Evolutionary conservation across 1,140 invertebrate species (phyloP), one percentile per base, ranked within the genome.

Genomic region (Chrysoperla carnea): DNA sequence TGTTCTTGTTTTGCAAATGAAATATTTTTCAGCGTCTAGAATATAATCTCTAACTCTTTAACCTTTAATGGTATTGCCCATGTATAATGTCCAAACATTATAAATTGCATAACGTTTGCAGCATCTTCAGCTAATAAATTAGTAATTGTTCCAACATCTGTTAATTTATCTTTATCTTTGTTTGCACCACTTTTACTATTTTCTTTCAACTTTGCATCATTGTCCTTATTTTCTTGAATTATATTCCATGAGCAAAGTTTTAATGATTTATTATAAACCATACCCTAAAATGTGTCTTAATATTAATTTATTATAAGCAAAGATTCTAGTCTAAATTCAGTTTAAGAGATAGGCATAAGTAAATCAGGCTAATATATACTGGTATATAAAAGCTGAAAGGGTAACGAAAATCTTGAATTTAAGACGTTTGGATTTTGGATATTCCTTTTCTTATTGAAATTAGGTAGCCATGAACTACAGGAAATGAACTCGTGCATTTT

Each of bases 21-120:
- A 23, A 3, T 2, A 5, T 23, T 23, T 23, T 23, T 23, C 5
- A 5, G 17, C 17, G 2, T 5, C 17, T 23, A 5, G 2, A 23
- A 23, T 23, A 3, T 23, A 23, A 23, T 23, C 2, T 23, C 5
- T 3, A 23, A 23, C 2, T 23, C 5, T 23, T 23, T 33, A 60
- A 83, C 84, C 73, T 88, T 88, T 17, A 88, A 58, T 15, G 85
- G 85, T 47, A 87, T 81, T 1, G 84, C 80, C 85, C 85, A 90
- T 15, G 79, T 69, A 52, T 86, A 89, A 64, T 89, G 84, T 38
- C 76, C 76, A 51, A 87, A 81, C 73, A 81, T 83, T 54, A 86
- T 78, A 53, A 85, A 75, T 37, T 78, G 76, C 80, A 88, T 84
- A 9, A 89, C 68, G 53, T 87, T 87, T 29, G 75, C 75, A 1